Base-by-base conservation (phyloP, 2,113 vertebrate genomes). In the Thamnophis sirtalis region DNA sequence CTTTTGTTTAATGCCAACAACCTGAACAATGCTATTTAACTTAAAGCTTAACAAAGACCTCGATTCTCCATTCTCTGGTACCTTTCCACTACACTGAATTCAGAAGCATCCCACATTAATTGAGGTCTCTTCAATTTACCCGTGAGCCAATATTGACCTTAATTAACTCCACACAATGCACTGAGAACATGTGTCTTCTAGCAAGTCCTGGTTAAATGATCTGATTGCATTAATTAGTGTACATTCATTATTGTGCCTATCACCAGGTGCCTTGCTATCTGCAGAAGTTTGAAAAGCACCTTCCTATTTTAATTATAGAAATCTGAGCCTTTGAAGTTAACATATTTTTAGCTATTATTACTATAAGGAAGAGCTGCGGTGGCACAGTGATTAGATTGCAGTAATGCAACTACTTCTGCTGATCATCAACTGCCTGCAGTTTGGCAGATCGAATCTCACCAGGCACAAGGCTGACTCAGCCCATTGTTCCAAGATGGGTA, bases 191-290 rank as follows among this genome's bases (percentile, higher is more conserved):
- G 51, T 33, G 86, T 89, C 93, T 91, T 90, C 86, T 58, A 94
- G 94, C 19, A 93, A 94, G 80, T 92, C 86, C 55, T 92, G n/a
- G 4, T 38, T 91, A 92, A 95, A 95, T 95, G 80, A 95, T 68
- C 84, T 93, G 94, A 96, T 95, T 95, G 92, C 28, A 90, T 95
- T 96, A 93, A 54, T 89, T 92, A 92, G 50, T 87, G 89, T 91
- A 86, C 95, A 94, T 94, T 94, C 38, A 93, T 94, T 96, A 94
- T 63, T 48, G 22, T 91, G 54, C 90, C 87, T 89, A 84, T 92
- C 53, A 60, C 58, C 0, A 49, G 60, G 26, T 89, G 88, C 11
- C 10, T 84, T 91, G 91, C 92, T 17, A 48, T 28, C 87, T 85
- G 63, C 38, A 90, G 58, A 92, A 43, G 19, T 90, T 73, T 92